Conservation (phyloP, 1,140 invertebrate species). For the Bathynomus jamesi region DNA sequence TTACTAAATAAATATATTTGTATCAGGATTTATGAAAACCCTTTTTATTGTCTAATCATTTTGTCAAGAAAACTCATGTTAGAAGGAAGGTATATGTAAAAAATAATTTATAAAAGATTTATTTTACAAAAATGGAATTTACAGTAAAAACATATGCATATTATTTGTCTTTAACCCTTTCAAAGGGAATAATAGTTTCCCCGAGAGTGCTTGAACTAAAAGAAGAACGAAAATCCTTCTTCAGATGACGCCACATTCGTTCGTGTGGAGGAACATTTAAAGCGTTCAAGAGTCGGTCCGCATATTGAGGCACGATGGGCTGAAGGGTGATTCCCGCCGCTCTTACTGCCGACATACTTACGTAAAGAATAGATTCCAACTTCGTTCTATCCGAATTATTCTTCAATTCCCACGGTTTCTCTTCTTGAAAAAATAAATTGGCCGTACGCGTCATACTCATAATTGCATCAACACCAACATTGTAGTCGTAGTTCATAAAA, state of each 20-base stretch:
- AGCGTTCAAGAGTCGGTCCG: constrained; percentile 50
- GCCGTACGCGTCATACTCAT: constrained; percentile 63
- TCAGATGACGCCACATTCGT: constrained; percentile 17
- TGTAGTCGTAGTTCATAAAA: constrained; percentile 72
- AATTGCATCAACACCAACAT: constrained; percentile 69
- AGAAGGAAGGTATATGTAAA: too few species aligned
- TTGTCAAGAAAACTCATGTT: too few species aligned
- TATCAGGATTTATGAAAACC: too few species aligned
- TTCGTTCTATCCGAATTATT: constrained; percentile 45
- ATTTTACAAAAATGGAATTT: too few species aligned
- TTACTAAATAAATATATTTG: too few species aligned
- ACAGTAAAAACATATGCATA: too few species aligned
- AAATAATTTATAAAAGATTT: too few species aligned
- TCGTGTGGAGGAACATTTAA: constrained; percentile 40
- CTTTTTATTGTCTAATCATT: too few species aligned
- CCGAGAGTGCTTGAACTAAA: constrained; percentile 5
- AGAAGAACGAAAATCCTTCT: background rate
- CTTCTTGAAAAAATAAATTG: constrained; percentile 76
- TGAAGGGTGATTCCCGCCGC: constrained; percentile 67
- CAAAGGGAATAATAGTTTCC: constrained; percentile 11
- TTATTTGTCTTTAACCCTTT: constrained; percentile 11
- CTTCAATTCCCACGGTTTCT: constrained; percentile 80
- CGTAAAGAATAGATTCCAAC: constrained; percentile 64
- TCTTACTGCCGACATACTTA: constrained; percentile 74
- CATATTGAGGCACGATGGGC: constrained; percentile 72